These are phyloP conservation scores for Cossypha niveicapilla DNA, from an alignment of 2,797 vertebrate genomes.

Conservation along the genomic window DNA sequence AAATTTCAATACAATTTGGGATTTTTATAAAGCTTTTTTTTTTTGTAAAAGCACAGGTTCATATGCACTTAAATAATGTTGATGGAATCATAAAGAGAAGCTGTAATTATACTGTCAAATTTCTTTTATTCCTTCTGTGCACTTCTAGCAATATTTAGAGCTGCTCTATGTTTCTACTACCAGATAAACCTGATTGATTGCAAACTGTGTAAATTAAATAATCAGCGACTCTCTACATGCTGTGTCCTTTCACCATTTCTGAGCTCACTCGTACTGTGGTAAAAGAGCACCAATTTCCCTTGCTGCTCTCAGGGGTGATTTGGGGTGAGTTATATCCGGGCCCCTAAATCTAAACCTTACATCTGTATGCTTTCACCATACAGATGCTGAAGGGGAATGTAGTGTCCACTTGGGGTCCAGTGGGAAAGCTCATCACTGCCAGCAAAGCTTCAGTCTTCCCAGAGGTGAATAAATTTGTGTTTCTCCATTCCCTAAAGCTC, in stretches of 20 bases:
- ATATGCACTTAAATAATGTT: background rate
- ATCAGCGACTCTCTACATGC: background rate
- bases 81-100: conserved; percentile 16
- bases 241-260: background rate
- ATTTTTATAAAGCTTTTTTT: background rate
- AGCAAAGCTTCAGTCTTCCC: background rate
- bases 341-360: background rate
- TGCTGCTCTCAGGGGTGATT: background rate
- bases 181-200: conserved; percentile 13
- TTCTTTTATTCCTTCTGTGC: conserved; percentile 41
- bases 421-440: background rate
- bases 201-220: conserved; percentile 43
- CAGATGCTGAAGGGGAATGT: background rate
- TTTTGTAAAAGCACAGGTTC: conserved; percentile 2
- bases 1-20: background rate
- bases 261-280: background rate
- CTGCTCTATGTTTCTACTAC: background rate
- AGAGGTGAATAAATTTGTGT: background rate
- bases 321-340: background rate
- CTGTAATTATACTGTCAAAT: conserved; percentile 53
- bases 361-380: accelerated
- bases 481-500: background rate
- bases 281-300: background rate
- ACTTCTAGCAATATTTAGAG: conserved; percentile 45
- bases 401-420: background rate